Evolutionary conservation across 2,797 vertebrate species (phyloP), one percentile per base, ranked within the genome.

Genomic region (Etheostoma nigrum): DNA sequence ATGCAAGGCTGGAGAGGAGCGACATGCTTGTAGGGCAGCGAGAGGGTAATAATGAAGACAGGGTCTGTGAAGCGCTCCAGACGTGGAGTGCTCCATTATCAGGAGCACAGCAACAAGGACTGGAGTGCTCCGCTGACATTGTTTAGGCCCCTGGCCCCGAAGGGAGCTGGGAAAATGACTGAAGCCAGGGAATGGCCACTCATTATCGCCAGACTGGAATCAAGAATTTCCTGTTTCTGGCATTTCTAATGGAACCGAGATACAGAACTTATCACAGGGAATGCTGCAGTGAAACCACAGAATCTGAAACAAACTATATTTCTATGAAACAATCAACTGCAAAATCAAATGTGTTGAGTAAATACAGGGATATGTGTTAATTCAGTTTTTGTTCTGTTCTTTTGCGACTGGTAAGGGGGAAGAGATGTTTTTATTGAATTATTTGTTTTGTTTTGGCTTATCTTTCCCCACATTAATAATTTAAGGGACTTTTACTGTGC

Each of bases 181-280:
- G 79, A 82, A 91, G 82, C 88, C 78, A 78, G 88, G 86, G 87
- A 92, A 91, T 48, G 83, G 87, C 88, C 78, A 76, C 90, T 94
- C 90, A 93, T 94, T 95, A 95, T 93, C 94, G 81, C 85, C 82
- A 84, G 86, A 91, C 90, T 90, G 87, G 86, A 94, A 93, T 93
- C 89, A 91, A 93, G 91, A 92, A 92, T 93, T 94, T 94, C 91
- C 91, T 92, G 87, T 92, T 91, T 81, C 84, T 87, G 71, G 70
- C 80, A 67, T 68, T 88, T 84, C 72, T 79, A 44, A 44, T 44
- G 42, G 36, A 40, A 40, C 10, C 36, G 10, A 40, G 36, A 40
- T 11, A 40, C 36, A 12, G 10, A 40, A 40, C 36, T 11, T 4
- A 40, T 40, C 36, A 11, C 3, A 40, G 36, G 36, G 3, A 40